Percentiles rank a stretch among this genome's conserved stretches.
phyloP scores from a whole-genome alignment of 2,797 vertebrate species.

The Mallotus villosus region DNA sequence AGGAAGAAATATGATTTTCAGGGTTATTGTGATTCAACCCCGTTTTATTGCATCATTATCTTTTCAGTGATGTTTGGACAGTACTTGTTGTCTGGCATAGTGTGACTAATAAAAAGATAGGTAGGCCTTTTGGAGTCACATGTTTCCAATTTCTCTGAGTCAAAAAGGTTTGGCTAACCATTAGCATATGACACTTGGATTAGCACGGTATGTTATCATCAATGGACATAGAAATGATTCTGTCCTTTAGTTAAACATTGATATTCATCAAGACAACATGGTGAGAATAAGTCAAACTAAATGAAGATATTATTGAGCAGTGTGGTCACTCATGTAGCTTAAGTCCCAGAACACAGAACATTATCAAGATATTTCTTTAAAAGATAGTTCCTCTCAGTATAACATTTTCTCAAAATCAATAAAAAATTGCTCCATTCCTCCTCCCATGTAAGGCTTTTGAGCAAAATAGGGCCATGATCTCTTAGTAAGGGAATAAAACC shows the following conservation, averaged over 20 bases:
- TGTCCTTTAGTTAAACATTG: neutral
- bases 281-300: too few species aligned
- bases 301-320: neutral
- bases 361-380: constrained; percentile 43
- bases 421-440: constrained; percentile 68
- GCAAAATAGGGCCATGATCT: constrained; percentile 69
- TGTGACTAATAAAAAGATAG: constrained; percentile 13
- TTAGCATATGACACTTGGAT: too few species aligned
- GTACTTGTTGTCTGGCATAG: constrained; percentile 26
- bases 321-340: neutral
- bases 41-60: constrained; percentile 54
- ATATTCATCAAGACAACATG: neutral
- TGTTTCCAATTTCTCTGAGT: neutral
- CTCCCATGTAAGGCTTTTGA: constrained; percentile 66
- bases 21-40: constrained; percentile 31
- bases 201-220: too few species aligned
- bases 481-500: constrained; percentile 68
- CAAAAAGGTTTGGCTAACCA: too few species aligned
- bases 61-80: constrained; percentile 32
- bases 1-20: constrained; percentile 46
- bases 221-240: too few species aligned
- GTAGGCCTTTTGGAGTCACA: neutral
- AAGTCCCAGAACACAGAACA: constrained; percentile 40
- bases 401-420: constrained; percentile 68
- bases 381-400: constrained; percentile 50